phyloP scores from a whole-genome alignment of 2,797 vertebrate species.

The Florisuga fusca region DNA sequence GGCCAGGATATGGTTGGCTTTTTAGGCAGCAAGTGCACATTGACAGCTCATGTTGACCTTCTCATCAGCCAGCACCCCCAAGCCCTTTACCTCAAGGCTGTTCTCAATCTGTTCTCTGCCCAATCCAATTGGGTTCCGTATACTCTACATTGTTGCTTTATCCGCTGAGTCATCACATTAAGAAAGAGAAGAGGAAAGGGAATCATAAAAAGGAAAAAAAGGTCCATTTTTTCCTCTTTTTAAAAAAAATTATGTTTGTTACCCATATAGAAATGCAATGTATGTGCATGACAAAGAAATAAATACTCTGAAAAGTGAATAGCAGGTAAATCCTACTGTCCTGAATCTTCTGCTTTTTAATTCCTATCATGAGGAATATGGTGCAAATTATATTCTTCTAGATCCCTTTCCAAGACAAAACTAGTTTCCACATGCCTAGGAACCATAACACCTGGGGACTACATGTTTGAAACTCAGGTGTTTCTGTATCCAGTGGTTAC shows the following conservation, averaged over 20 bases:
- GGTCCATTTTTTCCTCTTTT: fast-evolving
- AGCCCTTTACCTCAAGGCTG: too few species aligned
- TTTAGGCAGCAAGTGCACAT: too few species aligned
- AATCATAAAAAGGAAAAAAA: not conserved
- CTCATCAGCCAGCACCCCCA: too few species aligned
- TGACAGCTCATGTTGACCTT: too few species aligned
- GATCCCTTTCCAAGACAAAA: not conserved
- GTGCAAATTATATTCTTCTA: not conserved
- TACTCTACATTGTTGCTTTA: not conserved
- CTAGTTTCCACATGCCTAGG: not conserved
- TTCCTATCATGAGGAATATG: not conserved
- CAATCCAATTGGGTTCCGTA: too few species aligned
- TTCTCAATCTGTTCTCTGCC: too few species aligned
- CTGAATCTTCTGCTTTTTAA: not conserved
- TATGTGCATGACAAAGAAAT: not conserved
- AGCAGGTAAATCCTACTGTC: not conserved
- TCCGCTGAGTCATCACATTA: not conserved
- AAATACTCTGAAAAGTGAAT: not conserved
- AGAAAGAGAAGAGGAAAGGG: too few species aligned
- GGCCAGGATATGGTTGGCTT: too few species aligned
- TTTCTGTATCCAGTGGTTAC: not conserved
- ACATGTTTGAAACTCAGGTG: not conserved
- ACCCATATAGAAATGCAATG: not conserved
- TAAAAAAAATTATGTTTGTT: not conserved
- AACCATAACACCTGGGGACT: not conserved